These are phyloP conservation scores for Anguilla megastoma DNA, from an alignment of 2,797 vertebrate genomes.

Conservation along the genomic window DNA sequence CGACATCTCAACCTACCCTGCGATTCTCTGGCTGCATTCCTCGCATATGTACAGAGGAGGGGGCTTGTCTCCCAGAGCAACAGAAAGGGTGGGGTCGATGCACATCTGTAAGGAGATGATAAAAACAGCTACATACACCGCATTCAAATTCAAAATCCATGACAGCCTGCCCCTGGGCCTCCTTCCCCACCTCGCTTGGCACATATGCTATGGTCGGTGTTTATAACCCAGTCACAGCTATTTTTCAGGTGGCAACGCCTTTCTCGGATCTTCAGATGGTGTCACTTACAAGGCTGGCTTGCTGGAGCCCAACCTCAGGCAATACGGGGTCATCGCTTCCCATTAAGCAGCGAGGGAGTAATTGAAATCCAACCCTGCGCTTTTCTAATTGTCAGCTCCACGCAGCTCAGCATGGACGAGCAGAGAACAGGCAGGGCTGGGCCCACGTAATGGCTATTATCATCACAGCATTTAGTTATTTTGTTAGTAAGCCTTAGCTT, in stretches of 20 bases:
- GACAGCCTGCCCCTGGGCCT: slow-evolving; percentile 38
- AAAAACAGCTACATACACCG: background rate
- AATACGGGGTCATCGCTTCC: slow-evolving; percentile 66
- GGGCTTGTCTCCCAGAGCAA: slow-evolving; percentile 96
- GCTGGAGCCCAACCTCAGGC: slow-evolving; percentile 59
- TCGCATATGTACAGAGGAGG: slow-evolving; percentile 97
- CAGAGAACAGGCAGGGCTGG: background rate
- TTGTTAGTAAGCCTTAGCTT: background rate
- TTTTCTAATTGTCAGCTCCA: slow-evolving; percentile 8
- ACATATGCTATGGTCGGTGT: slow-evolving; percentile 60
- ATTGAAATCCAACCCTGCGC: slow-evolving; percentile 6
- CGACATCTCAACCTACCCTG: slow-evolving; percentile 78
- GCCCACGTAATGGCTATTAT: background rate
- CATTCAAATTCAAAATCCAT: background rate
- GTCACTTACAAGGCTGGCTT: slow-evolving; percentile 68
- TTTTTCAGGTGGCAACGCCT: slow-evolving; percentile 53
- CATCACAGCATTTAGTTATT: background rate
- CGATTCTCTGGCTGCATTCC: slow-evolving; percentile 97
- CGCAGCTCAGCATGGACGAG: background rate
- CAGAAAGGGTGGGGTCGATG: slow-evolving; percentile 94
- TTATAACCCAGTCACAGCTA: slow-evolving; percentile 53
- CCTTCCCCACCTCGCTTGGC: slow-evolving; percentile 46
- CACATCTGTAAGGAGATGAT: slow-evolving; percentile 84
- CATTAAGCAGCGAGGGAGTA: slow-evolving; percentile 60
- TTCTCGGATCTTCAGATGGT: slow-evolving; percentile 63